Evolutionary conservation across 2,888 invertebrate species (phyloP).

Genomic region (Ophion obscuratus): DNA sequence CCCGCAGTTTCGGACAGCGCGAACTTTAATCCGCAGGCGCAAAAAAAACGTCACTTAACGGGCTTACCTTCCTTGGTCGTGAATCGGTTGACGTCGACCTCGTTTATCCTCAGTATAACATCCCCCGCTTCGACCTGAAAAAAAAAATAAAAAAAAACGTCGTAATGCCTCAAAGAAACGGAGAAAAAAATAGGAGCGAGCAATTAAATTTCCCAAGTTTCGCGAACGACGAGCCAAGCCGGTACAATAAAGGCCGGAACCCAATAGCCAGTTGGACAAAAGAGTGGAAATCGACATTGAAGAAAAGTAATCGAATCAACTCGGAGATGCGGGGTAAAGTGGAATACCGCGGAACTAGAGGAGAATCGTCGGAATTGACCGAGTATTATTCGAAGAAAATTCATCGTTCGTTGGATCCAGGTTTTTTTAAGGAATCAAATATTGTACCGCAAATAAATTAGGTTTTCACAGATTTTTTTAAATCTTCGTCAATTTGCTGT

Average conservation of each 20-base stretch:
- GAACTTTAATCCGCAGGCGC: not conserved
- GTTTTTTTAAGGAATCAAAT: no score
- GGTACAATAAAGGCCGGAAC: constrained; percentile 24
- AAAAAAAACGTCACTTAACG: constrained; percentile 42
- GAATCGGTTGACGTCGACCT: constrained; percentile 95
- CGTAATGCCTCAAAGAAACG: constrained; percentile 36
- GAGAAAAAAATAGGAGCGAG: constrained; percentile 23
- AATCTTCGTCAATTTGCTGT: no score
- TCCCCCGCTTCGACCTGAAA: constrained; percentile 96
- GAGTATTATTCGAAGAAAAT: no score
- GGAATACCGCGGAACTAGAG: not conserved
- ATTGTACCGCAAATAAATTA: no score
- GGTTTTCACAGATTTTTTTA: no score
- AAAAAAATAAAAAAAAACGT: constrained; percentile 22
- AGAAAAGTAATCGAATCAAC: not conserved
- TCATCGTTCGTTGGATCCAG: no score
- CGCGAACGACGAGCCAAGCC: constrained; percentile 23
- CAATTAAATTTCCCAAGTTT: constrained; percentile 40
- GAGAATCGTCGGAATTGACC: no score
- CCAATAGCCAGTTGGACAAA: not conserved
- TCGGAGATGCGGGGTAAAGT: not conserved
- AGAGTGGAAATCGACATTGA: not conserved
- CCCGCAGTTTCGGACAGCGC: not conserved
- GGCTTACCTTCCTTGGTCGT: constrained; percentile 95
- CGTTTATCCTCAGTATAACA: constrained; percentile 96